Base-by-base conservation (phyloP, 2,888 invertebrate species). In the Mantis religiosa region DNA sequence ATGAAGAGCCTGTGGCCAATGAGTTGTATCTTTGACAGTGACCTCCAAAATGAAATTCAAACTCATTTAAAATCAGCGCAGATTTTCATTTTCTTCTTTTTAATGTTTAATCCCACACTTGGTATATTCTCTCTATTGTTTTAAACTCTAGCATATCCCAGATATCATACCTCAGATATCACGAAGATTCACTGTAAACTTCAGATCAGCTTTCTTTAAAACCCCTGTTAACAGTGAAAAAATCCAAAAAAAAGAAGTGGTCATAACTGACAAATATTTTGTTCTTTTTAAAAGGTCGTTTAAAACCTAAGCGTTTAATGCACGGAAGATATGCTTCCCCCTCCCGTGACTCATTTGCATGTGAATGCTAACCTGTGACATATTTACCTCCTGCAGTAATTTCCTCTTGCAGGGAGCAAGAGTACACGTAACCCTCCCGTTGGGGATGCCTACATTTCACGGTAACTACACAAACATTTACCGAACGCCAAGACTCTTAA, bases 301-400 rank as follows among this genome's bases (percentile, higher is more conserved):
- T 81, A 86, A 28, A 81, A 81, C 81, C 81, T 71, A 71, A 71
- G 54, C 15, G 54, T 71, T 71, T 71, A 71, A 71, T 71, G 54
- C 54, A 71, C 28, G 28, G 54, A 81, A 86, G 28, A 86, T 86
- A 86, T 86, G 54, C 28, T 71, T 28, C 54, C 86, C 81, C 54
- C 25, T 20, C 15, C 25, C 28, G 27, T 14, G 81, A 28, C 30
- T 86, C 86, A 86, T 86, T 86, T 86, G 86, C 86, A 86, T 86
- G 25, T 86, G 86, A 86, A 86, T 86, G 47, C 54, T 47, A 28
- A 25, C 28, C 28, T 71, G 71, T 86, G 86, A 86, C 86, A 86
- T 86, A 86, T 86, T 86, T 86, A 86, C 86, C 86, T 86, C 81
- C 25, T 71, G 86, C 81, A 86, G 86, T 86, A 86, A 71, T 86